phyloP scores from a whole-genome alignment of 2,888 invertebrate genomes.

The Axea sp. region DNA sequence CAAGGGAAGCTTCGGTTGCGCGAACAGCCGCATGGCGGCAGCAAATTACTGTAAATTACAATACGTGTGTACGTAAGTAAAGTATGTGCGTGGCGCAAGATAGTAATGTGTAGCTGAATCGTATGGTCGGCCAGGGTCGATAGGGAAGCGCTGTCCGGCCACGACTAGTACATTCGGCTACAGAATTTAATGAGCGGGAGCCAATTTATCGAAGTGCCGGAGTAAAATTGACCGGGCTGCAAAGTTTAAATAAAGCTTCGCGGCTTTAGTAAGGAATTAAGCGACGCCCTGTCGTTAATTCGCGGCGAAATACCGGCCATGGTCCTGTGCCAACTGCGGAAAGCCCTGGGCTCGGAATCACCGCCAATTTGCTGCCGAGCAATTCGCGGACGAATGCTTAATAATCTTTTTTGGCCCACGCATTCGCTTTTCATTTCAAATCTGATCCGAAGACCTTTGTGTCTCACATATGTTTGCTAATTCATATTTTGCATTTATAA shows the following conservation, averaged over 20 bases:
- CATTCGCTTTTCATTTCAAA: too few relatives aligned
- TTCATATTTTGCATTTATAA: too few relatives aligned
- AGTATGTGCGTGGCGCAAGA: constrained; percentile 27
- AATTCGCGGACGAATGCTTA: constrained; percentile 5
- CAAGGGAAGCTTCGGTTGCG: constrained; percentile 26
- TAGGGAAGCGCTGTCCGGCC: constrained; percentile 39
- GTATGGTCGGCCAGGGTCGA: constrained; percentile 33
- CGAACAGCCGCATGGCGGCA: constrained; percentile 42
- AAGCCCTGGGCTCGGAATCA: not conserved
- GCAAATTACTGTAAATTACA: constrained; percentile 59
- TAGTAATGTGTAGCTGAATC: constrained; percentile 35
- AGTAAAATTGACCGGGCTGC: constrained; percentile 52
- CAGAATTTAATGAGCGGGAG: constrained; percentile 42
- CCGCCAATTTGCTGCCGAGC: constrained; percentile 29
- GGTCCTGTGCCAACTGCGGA: constrained; percentile 37
- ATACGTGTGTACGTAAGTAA: constrained; percentile 40
- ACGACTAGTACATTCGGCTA: constrained; percentile 39
- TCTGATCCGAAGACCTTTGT: too few relatives aligned
- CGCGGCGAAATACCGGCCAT: constrained; percentile 24
- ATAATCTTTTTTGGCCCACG: constrained; percentile 5
- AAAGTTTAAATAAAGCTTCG: constrained; percentile 47
- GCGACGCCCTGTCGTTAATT: constrained; percentile 40
- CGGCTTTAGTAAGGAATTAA: constrained; percentile 49
- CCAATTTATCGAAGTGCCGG: constrained; percentile 47
- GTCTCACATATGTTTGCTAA: too few relatives aligned